A percentile compares a stretch with the other conserved stretches of the same genome.
phyloP scores from a whole-genome alignment of 2,888 invertebrate species.

The Amorpha juglandis region DNA sequence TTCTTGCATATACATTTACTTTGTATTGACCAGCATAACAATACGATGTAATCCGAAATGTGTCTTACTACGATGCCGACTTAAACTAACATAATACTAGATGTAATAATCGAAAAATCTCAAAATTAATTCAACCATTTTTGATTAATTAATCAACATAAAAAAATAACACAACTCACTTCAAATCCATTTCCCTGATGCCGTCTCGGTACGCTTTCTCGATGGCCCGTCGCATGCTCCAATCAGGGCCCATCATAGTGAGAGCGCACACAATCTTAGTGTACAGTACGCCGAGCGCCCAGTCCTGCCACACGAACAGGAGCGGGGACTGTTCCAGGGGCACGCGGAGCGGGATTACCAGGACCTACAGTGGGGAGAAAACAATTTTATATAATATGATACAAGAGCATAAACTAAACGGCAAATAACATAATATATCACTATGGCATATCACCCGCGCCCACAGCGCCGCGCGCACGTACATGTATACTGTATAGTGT shows the following conservation, averaged over 20 bases:
- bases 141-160: too few relatives aligned
- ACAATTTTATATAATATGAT: neutral
- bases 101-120: too few relatives aligned
- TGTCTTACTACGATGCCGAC: too few relatives aligned
- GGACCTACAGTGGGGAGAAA: constrained; percentile 64
- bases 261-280: constrained; percentile 98
- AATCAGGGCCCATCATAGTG: constrained; percentile 99
- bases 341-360: constrained; percentile 96
- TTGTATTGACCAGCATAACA: too few relatives aligned
- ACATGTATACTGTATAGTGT: too few relatives aligned
- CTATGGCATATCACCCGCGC: too few relatives aligned
- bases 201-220: constrained; percentile 98
- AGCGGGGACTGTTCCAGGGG: constrained; percentile 96
- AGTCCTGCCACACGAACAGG: constrained; percentile 96
- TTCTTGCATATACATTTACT: too few relatives aligned
- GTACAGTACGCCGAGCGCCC: constrained; percentile 98
- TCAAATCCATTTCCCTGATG: constrained; percentile 95
- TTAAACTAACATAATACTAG: too few relatives aligned
- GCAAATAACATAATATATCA: too few relatives aligned
- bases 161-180: constrained; percentile 57
- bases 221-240: constrained; percentile 95
- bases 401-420: too few relatives aligned
- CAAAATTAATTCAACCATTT: too few relatives aligned
- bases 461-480: constrained; percentile 90
- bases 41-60: too few relatives aligned